phyloP scores from a whole-genome alignment of 1,140 invertebrate genomes.

The Halotydeus destructor region DNA sequence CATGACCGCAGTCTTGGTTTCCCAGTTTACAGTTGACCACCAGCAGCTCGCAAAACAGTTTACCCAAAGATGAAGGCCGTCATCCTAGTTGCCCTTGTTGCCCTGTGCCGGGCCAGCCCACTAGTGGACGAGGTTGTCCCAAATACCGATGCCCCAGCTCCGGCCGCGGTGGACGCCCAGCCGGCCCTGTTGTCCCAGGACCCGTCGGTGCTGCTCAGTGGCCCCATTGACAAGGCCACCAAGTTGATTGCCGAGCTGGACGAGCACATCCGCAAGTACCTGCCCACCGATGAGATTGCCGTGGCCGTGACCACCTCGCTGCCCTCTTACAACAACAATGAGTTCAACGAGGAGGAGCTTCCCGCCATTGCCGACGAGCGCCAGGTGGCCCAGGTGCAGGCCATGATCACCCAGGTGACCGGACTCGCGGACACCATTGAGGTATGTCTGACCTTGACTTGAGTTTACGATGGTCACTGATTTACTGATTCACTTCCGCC shows the following conservation, averaged over 20 bases:
- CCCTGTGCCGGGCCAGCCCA: too few relatives aligned
- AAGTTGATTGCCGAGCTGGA: conserved; percentile 13
- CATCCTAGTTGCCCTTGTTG: too few relatives aligned
- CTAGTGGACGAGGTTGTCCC: too few relatives aligned
- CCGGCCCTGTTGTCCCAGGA: too few relatives aligned
- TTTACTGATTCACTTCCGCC: not conserved
- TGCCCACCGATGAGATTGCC: not conserved
- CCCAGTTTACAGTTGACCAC: too few relatives aligned
- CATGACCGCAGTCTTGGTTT: too few relatives aligned
- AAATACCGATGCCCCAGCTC: too few relatives aligned
- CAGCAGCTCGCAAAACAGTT: too few relatives aligned
- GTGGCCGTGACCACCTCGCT: not conserved
- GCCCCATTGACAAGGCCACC: conserved; percentile 11
- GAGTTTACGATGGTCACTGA: too few relatives aligned
- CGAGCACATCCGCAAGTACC: not conserved
- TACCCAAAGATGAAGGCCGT: too few relatives aligned
- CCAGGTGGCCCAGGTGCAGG: not conserved
- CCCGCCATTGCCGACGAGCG: not conserved
- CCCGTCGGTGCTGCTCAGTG: not conserved
- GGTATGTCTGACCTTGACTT: too few relatives aligned
- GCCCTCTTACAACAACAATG: not conserved
- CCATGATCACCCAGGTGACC: conserved; percentile 1
- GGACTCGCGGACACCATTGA: not conserved
- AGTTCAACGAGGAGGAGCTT: not conserved
- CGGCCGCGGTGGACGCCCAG: too few relatives aligned